A percentile compares a stretch with the other conserved stretches of the same genome.
Evolutionary conservation across 2,113 vertebrate species (phyloP).

Genomic region (Zapornia atra): DNA sequence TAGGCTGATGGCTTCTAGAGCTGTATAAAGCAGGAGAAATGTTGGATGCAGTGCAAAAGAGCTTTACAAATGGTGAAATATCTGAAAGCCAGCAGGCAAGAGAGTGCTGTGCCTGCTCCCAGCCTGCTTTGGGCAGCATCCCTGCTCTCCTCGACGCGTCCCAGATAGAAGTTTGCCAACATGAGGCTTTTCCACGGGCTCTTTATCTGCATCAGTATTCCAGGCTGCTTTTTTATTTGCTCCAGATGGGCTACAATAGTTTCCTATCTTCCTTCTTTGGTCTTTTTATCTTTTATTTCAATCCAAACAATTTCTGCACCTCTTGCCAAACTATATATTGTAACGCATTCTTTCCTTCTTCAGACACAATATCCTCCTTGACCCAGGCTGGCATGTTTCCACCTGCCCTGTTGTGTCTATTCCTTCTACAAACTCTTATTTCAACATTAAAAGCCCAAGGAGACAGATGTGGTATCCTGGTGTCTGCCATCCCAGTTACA

Average conservation of each 20-base stretch:
- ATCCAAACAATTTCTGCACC: slow-evolving; percentile 62
- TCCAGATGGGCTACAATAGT: slow-evolving; percentile 70
- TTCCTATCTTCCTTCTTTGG: slow-evolving; percentile 54
- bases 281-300: slow-evolving; percentile 74
- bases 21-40: neutral
- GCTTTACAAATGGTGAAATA: neutral
- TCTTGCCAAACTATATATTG: slow-evolving; percentile 70
- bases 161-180: neutral
- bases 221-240: slow-evolving; percentile 51
- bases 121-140: neutral
- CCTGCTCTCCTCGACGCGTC: neutral
- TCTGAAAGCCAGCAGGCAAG: neutral
- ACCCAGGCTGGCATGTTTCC: slow-evolving; percentile 64
- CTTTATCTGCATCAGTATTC: slow-evolving; percentile 47
- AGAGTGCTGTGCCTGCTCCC: neutral
- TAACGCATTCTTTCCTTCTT: slow-evolving; percentile 69
- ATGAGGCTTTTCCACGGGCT: neutral
- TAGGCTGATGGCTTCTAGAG: neutral
- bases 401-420: slow-evolving; percentile 69
- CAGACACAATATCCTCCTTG: slow-evolving; percentile 76
- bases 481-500: slow-evolving; percentile 48
- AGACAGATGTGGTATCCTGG: slow-evolving; percentile 53
- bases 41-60: neutral
- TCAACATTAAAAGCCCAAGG: slow-evolving; percentile 18
- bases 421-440: slow-evolving; percentile 59